Evolutionary conservation across 2,888 invertebrate species (phyloP), one percentile per base, ranked within the genome.

Genomic region (Cantharis lateralis): DNA sequence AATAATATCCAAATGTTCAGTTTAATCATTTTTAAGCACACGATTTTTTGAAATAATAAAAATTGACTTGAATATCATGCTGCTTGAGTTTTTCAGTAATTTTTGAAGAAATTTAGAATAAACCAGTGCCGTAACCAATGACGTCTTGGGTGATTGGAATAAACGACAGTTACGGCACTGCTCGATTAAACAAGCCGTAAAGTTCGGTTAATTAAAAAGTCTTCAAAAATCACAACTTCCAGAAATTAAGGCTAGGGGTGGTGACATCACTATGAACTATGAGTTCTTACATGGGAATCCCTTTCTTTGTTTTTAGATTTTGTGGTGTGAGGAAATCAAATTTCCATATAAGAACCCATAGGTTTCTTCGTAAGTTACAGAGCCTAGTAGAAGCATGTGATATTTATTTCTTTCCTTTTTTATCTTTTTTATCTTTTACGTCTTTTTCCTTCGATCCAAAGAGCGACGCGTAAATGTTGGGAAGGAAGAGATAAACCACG

Each of bases 401-500:
- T n/a, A 4, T 7, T 48, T 48, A 48, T 48, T 48, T 48, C 48
- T 48, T 48, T 48, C 48, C 48, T 2, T 48, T 48, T 1, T 13
- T 13, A 4, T 4, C 48, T n/a, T 48, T 48, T n/a, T 5, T 1
- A 0, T 5, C 48, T 48, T 48, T 48, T 48, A 11, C 5, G 5
- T 48, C n/a, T 48, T 48, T 48, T 0, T 63, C 16, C 10, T 64
- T 64, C 20, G 20, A 2, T 64, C 24, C 24, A 66, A 66, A 66
- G n/a, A 66, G n/a, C 20, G 64, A 20, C 7, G 13, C 24, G 24
- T 20, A 20, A 66, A 66, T 11, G n/a, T 62, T 48, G n/a, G 77
- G 77, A 68, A 77, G 26, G 18, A 70, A 77, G 11, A 74, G 61
- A 48, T 77, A 77, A n/a, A 18, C 10, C 24, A 77, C 16, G n/a